Evolutionary conservation across 2,797 vertebrate species (phyloP).

Genomic region (Rhabdomys pumilio): DNA sequence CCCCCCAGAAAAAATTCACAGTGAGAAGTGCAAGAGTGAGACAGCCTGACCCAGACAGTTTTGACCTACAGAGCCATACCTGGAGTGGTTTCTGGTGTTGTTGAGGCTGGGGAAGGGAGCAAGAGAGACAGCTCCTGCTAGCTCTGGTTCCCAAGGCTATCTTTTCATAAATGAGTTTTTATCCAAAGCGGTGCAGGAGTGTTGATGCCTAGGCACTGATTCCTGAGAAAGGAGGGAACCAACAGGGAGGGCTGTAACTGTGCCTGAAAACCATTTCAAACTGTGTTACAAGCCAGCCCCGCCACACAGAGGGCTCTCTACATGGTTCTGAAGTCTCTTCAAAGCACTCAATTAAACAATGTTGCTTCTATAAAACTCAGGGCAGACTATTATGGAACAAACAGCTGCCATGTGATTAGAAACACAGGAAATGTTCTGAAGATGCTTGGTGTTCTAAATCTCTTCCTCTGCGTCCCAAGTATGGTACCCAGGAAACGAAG

Average conservation of each 20-base stretch:
- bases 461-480: slow-evolving; percentile 68
- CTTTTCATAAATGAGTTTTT: slow-evolving; percentile 17
- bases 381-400: slow-evolving; percentile 70
- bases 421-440: slow-evolving; percentile 78
- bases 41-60: background rate
- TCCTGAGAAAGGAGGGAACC: slow-evolving; percentile 44
- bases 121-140: background rate
- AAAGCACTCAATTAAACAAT: slow-evolving; percentile 80
- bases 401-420: slow-evolving; percentile 81
- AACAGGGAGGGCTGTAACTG: slow-evolving; percentile 59
- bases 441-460: slow-evolving; percentile 68
- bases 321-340: slow-evolving; percentile 76
- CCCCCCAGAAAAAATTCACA: background rate
- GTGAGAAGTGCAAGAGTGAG: background rate
- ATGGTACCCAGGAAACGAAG: slow-evolving; percentile 60
- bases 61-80: background rate
- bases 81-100: background rate
- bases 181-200: background rate
- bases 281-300: slow-evolving; percentile 79
- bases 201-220: background rate
- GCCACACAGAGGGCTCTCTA: slow-evolving; percentile 57
- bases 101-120: background rate
- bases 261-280: slow-evolving; percentile 77
- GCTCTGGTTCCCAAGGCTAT: background rate
- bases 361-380: slow-evolving; percentile 83